These are phyloP conservation scores for Scophthalmus maximus DNA, from an alignment of 2,113 vertebrate species.

Conservation along the genomic window DNA sequence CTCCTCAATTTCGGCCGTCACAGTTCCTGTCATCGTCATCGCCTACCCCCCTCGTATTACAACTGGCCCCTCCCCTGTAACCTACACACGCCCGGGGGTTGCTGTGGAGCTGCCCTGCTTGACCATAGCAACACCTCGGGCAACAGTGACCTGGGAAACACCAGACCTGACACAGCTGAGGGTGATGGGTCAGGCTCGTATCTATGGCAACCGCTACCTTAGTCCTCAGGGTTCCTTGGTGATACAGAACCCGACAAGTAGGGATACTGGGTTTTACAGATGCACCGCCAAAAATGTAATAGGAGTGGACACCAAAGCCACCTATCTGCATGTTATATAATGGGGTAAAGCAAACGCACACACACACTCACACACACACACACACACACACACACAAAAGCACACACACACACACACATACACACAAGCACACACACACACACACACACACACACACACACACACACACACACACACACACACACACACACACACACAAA, in stretches of 20 bases:
- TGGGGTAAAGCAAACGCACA: constrained; percentile 9
- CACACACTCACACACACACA: background rate
- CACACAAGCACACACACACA: too few species aligned
- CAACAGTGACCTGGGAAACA: constrained; percentile 91
- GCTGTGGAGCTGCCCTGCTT: constrained; percentile 88
- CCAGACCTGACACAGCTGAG: constrained; percentile 88
- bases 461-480: too few species aligned
- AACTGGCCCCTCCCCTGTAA: constrained; percentile 85
- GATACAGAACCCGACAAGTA: constrained; percentile 87
- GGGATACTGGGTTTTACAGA: constrained; percentile 91
- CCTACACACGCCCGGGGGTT: constrained; percentile 87
- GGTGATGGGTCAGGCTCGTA: constrained; percentile 83
- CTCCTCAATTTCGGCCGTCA: constrained; percentile 73
- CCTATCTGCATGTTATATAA: constrained; percentile 93
- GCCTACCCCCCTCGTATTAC: constrained; percentile 94
- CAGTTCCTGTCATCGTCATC: constrained; percentile 91
- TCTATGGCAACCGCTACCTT: constrained; percentile 90
- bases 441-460: too few species aligned
- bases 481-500: background rate
- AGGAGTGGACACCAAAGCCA: constrained; percentile 91
- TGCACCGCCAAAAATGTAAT: constrained; percentile 92
- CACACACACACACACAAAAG: background rate
- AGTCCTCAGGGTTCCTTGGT: constrained; percentile 91
- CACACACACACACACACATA: too few species aligned
- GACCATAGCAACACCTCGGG: constrained; percentile 89